Evolutionary conservation across 2,113 vertebrate genomes (phyloP).

Genomic region (Strix aluco): DNA sequence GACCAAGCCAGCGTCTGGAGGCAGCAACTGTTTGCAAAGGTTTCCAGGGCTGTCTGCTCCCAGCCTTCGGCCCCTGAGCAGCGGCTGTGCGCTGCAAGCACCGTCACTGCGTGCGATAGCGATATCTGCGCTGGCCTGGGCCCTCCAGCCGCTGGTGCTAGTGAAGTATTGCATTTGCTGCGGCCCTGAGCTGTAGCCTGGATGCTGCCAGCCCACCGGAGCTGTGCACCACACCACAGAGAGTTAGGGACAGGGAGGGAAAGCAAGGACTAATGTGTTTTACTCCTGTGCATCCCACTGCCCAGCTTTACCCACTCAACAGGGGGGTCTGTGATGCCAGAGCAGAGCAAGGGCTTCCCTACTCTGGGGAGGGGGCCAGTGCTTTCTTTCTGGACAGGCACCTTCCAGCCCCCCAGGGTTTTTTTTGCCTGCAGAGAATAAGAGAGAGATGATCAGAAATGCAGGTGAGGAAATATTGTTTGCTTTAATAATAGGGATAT

Average conservation of each 20-base stretch:
- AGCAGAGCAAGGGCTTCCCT: neutral
- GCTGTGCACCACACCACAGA: fast-evolving
- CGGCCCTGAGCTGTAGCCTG: neutral
- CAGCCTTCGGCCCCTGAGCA: neutral
- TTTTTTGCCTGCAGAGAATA: neutral
- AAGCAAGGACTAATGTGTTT: neutral
- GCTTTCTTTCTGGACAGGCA: neutral
- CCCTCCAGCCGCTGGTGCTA: neutral
- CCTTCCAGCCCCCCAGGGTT: neutral
- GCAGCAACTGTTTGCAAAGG: neutral
- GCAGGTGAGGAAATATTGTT: neutral
- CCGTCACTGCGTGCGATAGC: fast-evolving
- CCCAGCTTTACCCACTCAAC: neutral
- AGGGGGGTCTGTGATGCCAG: neutral
- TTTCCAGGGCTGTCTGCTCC: neutral
- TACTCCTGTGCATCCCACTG: fast-evolving
- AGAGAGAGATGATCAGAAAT: neutral
- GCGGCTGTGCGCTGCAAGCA: neutral
- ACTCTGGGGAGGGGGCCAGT: fast-evolving
- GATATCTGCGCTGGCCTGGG: fast-evolving
- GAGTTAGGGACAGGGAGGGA: neutral
- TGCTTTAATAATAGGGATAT: neutral
- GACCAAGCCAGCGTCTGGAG: neutral
- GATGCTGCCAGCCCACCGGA: neutral
- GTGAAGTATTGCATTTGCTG: neutral